Evolutionary conservation across 2,888 invertebrate genomes (phyloP), one percentile per base, ranked within the genome.

Genomic region (Habrosyne pyritoides): DNA sequence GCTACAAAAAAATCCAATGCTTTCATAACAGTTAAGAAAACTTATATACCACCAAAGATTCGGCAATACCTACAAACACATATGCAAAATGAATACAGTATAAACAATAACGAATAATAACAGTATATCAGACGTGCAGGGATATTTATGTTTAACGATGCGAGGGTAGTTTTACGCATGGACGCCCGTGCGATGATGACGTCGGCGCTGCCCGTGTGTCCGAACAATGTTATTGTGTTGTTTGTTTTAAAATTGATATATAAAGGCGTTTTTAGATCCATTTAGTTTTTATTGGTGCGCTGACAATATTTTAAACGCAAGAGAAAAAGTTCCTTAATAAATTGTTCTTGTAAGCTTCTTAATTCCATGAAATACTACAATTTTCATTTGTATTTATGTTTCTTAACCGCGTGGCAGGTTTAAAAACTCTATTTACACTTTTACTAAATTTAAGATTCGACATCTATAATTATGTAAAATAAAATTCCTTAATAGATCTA

Each of bases 161-260:
- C 81, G 75, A 55, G 66, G 67, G 75, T 68, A 74, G 79, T 81
- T 83, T 76, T 75, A 82, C 76, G 83, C 75, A 69, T 75, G 79
- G 72, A 64, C 73, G 76, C 76, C 65, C 21, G 21, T 21, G 30
- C 42, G 42, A 42, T 42, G 50, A 50, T 28, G 50, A 50, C 28
- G 66, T 64, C 67, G 69, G 2, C 42, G 42, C 8, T 42, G 42
- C 18, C 4, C n/a, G 42, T 42, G 42, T 42, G 42, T 42, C 42
- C 42, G 18, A 42, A 42, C 65, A 57, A 52, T 60, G 57, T 53
- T 56, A 48, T 59, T 53, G 61, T 57, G 21, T 62, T 67, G 70
- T 73, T 73, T 71, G 64, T 73, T 72, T 66, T 70, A 66, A 53
- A 68, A 61, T 63, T 12, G 36, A 53, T 58, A 55, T 66, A 64